These are phyloP conservation scores for Macrochelys suwanniensis DNA, from an alignment of 2,797 vertebrate genomes.

Conservation along the genomic window DNA sequence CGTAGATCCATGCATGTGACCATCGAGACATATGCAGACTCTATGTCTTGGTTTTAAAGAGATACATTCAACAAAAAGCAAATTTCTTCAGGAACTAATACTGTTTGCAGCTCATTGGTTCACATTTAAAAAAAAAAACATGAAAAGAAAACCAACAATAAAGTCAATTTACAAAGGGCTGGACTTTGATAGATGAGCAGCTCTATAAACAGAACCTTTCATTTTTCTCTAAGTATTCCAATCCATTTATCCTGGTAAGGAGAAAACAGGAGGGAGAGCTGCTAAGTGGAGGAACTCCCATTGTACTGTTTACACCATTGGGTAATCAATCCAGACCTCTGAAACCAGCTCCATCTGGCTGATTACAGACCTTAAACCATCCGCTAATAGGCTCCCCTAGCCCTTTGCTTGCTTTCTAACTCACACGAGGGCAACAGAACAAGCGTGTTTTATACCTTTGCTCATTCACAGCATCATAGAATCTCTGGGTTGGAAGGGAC, in stretches of 20 bases:
- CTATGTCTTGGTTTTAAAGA: conserved; percentile 41
- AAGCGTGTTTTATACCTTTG: background rate
- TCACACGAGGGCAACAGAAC: background rate
- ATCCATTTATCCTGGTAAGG: conserved; percentile 45
- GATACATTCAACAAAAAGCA: conserved; percentile 51
- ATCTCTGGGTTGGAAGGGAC: no score
- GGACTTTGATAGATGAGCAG: conserved; percentile 74
- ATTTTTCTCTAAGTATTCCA: conserved; percentile 54
- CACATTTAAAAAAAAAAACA: conserved; percentile 69
- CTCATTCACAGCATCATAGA: background rate
- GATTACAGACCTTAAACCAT: background rate
- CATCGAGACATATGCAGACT: background rate
- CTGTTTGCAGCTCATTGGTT: conserved; percentile 67
- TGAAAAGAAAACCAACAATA: conserved; percentile 49
- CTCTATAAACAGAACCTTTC: conserved; percentile 66
- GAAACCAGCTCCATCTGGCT: background rate
- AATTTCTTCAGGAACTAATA: conserved; percentile 66
- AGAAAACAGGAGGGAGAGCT: background rate
- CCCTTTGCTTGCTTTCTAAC: background rate
- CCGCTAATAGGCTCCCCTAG: background rate
- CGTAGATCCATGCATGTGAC: conserved; percentile 46
- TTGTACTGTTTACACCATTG: background rate
- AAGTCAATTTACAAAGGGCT: conserved; percentile 65
- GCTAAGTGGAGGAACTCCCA: background rate
- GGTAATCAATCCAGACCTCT: background rate